Evolutionary conservation across 2,797 vertebrate species (phyloP), one percentile per base, ranked within the genome.

Genomic region (Jordanella pulchra): DNA sequence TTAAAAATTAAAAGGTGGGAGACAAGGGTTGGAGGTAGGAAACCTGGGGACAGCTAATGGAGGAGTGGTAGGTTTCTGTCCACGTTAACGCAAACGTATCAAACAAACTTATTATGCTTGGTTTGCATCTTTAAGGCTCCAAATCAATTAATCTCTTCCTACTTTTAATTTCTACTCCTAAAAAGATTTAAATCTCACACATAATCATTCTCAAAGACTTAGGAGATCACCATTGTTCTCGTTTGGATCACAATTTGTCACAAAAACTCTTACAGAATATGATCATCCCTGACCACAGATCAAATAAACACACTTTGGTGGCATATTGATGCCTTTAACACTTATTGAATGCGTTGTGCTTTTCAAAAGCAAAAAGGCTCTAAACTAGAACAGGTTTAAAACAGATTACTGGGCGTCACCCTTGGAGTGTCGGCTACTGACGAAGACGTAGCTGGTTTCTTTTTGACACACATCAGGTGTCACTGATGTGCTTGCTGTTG

Each of bases 11-110:
- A 53, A 53, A 63, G 2, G 69, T 47, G 17, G 30, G 25, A 25
- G 63, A 70, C 55, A n/a, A 72, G 27, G 76, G 77, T 67, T 28
- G 44, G 30, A 75, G 55, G 65, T 85, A 42, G 58, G 55, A 61
- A 65, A 50, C 66, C n/a, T 67, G 35, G 35, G 69, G 51, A 25
- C 51, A 64, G 12, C 23, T 64, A 64, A 44, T 64, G 32, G 58
- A 60, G 18, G 30, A 39, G 10, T 13, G 17, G 5, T 48, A 6
- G 47, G 47, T 18, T 6, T 15, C 47, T 48, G 15, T 48, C 15
- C 47, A 48, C 47, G 1, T 48, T 18, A 48, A 18, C 17, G 15
- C 47, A 48, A 48, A 47, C 45, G 15, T 47, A 14, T 21, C 17
- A 21, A 60, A 39, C 21, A 39, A 39, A 39, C 10, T 5, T 28